A percentile compares a stretch with the other conserved stretches of the same genome.
Conservation (phyloP, 2,797 vertebrate species). For the Lagorchestes hirsutus region DNA sequence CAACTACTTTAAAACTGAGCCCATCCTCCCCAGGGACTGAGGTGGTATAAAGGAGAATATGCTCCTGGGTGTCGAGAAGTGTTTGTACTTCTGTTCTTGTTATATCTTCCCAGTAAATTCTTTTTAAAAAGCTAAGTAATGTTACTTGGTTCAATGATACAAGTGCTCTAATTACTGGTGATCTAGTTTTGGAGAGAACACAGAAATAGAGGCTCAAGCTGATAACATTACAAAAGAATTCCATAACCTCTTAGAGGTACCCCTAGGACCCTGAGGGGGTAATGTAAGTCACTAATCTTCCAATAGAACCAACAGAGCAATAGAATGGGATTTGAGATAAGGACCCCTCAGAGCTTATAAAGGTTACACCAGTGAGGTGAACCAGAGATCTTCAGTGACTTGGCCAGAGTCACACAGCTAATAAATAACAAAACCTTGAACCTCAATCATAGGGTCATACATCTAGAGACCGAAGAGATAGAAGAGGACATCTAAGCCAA, state of each 20-base stretch:
- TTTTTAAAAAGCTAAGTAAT: not conserved
- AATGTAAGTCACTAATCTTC: not conserved
- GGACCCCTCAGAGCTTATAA: not conserved
- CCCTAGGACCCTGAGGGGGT: not conserved
- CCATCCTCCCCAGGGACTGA: too few relatives aligned
- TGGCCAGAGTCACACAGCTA: not conserved
- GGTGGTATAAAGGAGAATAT: too few relatives aligned
- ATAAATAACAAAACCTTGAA: not conserved
- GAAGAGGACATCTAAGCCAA: not conserved
- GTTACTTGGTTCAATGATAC: not conserved
- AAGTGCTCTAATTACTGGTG: not conserved
- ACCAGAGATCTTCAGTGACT: not conserved
- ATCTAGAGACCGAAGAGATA: not conserved
- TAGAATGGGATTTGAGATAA: not conserved
- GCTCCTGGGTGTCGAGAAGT: too few relatives aligned
- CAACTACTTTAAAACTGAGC: too few relatives aligned
- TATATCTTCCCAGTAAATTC: not conserved
- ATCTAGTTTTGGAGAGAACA: not conserved
- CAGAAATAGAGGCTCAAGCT: not conserved
- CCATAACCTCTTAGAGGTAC: not conserved
- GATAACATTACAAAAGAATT: not conserved
- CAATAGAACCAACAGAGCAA: not conserved
- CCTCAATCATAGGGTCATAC: not conserved
- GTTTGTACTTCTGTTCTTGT: not conserved
- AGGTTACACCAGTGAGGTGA: not conserved